phyloP scores from a whole-genome alignment of 2,797 vertebrate genomes.

The Anableps anableps region DNA sequence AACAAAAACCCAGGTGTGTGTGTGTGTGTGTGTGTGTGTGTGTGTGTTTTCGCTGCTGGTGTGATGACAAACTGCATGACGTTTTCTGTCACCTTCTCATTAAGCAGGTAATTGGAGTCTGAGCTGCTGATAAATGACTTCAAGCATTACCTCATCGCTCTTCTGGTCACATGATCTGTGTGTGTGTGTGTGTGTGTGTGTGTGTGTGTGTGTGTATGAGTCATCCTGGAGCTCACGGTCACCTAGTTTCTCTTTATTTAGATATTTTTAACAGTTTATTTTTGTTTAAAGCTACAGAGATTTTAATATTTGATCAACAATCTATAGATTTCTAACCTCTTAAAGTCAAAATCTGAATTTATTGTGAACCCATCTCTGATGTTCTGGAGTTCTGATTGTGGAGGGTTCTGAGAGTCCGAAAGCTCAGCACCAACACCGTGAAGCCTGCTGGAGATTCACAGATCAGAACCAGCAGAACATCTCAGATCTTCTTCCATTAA shows the following conservation, averaged over 20 bases:
- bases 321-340: background rate
- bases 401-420: too few relatives aligned
- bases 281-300: background rate
- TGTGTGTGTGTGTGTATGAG: constrained; percentile 31
- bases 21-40: background rate
- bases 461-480: too few relatives aligned
- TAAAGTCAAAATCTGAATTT: background rate
- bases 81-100: constrained; percentile 61
- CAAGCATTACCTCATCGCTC: constrained; percentile 83
- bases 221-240: constrained; percentile 27
- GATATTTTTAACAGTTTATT: background rate
- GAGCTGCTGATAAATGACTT: constrained; percentile 72
- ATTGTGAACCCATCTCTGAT: background rate
- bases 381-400: too few relatives aligned
- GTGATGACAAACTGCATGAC: constrained; percentile 57
- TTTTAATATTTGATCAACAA: background rate
- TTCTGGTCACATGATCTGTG: constrained; percentile 7
- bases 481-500: too few relatives aligned
- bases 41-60: constrained; percentile 13
- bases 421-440: too few relatives aligned
- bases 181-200: constrained; percentile 13
- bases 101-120: constrained; percentile 75
- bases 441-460: too few relatives aligned
- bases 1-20: background rate
- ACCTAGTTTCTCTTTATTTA: background rate